phyloP scores from a whole-genome alignment of 2,888 invertebrate species.

The Volucella inanis region DNA sequence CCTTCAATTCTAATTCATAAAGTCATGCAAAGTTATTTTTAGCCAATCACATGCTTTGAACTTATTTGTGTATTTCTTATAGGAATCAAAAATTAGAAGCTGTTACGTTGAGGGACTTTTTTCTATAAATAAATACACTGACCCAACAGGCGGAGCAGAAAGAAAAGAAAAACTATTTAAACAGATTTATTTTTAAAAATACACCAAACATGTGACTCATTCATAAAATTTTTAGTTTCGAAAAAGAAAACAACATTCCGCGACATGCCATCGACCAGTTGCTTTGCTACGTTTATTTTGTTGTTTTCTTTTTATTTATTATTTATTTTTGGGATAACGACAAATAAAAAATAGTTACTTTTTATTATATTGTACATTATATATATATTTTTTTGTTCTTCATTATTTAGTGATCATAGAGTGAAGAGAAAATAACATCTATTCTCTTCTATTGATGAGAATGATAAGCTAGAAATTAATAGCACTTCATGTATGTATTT shows the following conservation, averaged over 20 bases:
- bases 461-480: conserved; percentile 69
- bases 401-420: conserved; percentile 27
- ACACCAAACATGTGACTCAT: conserved; percentile 69
- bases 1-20: conserved; percentile 16
- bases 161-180: conserved; percentile 41
- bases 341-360: conserved; percentile 51
- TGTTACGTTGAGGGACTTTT: conserved; percentile 38
- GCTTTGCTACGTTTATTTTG: conserved; percentile 45
- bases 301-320: conserved; percentile 17
- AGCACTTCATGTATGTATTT: conserved; percentile 33
- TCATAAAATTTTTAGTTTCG: conserved; percentile 62
- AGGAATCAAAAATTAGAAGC: conserved; percentile 34
- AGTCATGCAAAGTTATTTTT: conserved; percentile 50
- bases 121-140: conserved; percentile 51
- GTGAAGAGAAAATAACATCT: conserved; percentile 15
- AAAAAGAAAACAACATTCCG: conserved; percentile 66
- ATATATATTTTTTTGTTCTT: not conserved
- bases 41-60: conserved; percentile 28
- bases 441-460: conserved; percentile 48
- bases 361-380: not conserved
- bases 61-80: conserved; percentile 32
- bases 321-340: conserved; percentile 53
- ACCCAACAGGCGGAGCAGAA: not conserved
- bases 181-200: conserved; percentile 60
- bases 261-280: conserved; percentile 61